Base-by-base conservation (phyloP, 2,888 invertebrate genomes). In the Chalcis sispes region DNA sequence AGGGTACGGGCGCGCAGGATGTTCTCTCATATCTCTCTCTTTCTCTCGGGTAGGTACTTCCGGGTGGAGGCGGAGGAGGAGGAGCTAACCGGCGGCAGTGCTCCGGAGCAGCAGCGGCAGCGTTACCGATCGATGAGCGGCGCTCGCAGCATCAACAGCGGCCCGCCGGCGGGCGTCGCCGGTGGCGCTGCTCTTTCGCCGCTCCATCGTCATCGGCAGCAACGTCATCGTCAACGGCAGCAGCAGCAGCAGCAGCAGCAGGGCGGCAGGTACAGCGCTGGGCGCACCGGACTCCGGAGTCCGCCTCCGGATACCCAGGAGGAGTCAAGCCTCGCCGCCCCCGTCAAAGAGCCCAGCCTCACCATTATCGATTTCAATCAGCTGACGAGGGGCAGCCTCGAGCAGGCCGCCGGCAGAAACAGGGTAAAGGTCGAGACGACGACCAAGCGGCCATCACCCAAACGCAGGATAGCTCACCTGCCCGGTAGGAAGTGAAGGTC, bases 301-400 rank as follows among this genome's bases (percentile, higher is more conserved):
- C 32, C 15, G n/a, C 20, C 15, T 5, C 23, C 42, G 10, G 8
- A 1, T 25, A 5, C n/a, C 46, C 36, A 36, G 36, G 65, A 65
- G 20, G 18, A 20, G 15, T 8, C 15, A 36, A 20, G 36, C 13
- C 8, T 29, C 18, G 15, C 23, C 8, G 25, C 23, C 15, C 23
- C 32, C 1, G 48, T 1, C 36, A 75, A 71, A 27, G 61, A 52
- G 83, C 93, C 93, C n/a, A 91, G 92, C 83, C 90, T 94, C 77
- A 92, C 93, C 29, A 93, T 94, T 81, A 93, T 94, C 79, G 94
- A 94, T 89, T 92, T 94, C 85, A 94, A 94, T 90, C 90, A 92
- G 87, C 90, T 94, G 84, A 92, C 93, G 5, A 89, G 92, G 66
- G 91, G 91, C 42, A 92, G 92, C 72, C 88, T 92, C 61, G 92